These are phyloP conservation scores for Halictus ligatus DNA, from an alignment of 2,888 invertebrate species.

Conservation along the genomic window DNA sequence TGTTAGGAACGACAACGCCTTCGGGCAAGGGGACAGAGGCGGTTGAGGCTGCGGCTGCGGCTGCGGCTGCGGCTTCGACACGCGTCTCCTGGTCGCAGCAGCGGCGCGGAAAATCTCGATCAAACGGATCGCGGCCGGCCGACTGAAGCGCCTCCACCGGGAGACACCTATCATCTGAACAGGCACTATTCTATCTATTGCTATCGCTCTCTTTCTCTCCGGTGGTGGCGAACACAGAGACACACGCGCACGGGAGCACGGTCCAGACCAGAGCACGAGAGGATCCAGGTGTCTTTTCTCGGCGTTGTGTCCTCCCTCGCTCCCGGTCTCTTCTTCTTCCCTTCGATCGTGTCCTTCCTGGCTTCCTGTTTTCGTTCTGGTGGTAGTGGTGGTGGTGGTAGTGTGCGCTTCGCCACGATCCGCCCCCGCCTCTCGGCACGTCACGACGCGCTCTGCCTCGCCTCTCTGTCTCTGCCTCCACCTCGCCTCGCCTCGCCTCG, in stretches of 20 bases:
- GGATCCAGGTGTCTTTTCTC: constrained; percentile 6
- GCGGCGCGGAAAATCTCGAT: constrained; percentile 53
- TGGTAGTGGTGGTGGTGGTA: neutral
- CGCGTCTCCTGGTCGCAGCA: constrained; percentile 51
- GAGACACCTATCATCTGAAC: constrained; percentile 80
- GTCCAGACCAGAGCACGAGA: neutral
- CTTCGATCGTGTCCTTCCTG: neutral
- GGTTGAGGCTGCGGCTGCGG: neutral
- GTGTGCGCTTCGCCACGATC: neutral
- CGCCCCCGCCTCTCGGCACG: neutral
- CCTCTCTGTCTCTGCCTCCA: constrained; percentile 4
- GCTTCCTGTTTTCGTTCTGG: constrained; percentile 3
- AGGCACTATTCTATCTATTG: constrained; percentile 31
- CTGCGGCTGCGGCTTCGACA: constrained; percentile 26
- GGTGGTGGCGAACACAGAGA: neutral
- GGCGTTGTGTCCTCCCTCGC: neutral
- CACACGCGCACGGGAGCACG: constrained; percentile 28
- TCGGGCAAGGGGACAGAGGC: constrained; percentile 77
- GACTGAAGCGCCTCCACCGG: constrained; percentile 72
- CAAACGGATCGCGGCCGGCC: constrained; percentile 63
- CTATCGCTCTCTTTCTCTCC: constrained; percentile 11
- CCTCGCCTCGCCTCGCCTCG: constrained; percentile 15
- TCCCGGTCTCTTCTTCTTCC: neutral
- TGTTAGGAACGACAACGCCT: constrained; percentile 30
- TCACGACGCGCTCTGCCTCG: constrained; percentile 17